Percentiles rank a stretch among this genome's conserved stretches.
Conservation (phyloP, 2,888 invertebrate species). For the Drosophila conformis region DNA sequence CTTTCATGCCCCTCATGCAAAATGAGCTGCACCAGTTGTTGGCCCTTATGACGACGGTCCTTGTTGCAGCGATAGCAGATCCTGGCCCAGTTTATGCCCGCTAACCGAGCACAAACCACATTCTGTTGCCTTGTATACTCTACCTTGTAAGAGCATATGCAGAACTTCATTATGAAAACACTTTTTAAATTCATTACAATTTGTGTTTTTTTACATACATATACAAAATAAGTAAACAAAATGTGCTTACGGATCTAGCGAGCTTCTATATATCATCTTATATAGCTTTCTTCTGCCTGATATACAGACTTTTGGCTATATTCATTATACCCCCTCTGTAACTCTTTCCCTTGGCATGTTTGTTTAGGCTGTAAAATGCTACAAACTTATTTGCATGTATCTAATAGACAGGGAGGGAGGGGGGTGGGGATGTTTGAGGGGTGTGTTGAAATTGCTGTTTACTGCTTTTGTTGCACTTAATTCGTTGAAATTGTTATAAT, state of each 20-base stretch:
- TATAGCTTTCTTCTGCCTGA: not conserved
- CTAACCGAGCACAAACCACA: slow-evolving; percentile 10
- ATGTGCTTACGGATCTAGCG: not conserved
- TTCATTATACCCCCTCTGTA: not conserved
- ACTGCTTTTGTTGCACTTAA: slow-evolving; percentile 52
- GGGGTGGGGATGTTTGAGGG: not conserved
- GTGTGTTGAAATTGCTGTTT: not conserved
- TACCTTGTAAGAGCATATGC: not conserved
- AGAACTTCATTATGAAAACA: not conserved
- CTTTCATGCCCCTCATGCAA: slow-evolving; percentile 28
- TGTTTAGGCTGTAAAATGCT: slow-evolving; percentile 33
- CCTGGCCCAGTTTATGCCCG: slow-evolving; percentile 40
- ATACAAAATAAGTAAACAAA: not conserved
- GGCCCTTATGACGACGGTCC: slow-evolving; percentile 1
- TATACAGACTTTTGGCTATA: not conserved
- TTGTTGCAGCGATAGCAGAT: not conserved
- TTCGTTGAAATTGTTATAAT: slow-evolving; percentile 59
- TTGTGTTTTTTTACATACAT: too few relatives aligned
- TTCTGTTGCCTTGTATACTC: not conserved
- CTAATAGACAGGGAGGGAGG: not conserved
- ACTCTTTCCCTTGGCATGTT: slow-evolving; percentile 5
- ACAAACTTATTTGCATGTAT: slow-evolving; percentile 52
- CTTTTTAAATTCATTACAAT: too few relatives aligned
- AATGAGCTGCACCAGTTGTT: slow-evolving; percentile 33
- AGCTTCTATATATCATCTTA: not conserved